Percentiles rank a stretch among this genome's conserved stretches.
phyloP scores from a whole-genome alignment of 1,140 invertebrate genomes.

The Brachionus sp. region DNA sequence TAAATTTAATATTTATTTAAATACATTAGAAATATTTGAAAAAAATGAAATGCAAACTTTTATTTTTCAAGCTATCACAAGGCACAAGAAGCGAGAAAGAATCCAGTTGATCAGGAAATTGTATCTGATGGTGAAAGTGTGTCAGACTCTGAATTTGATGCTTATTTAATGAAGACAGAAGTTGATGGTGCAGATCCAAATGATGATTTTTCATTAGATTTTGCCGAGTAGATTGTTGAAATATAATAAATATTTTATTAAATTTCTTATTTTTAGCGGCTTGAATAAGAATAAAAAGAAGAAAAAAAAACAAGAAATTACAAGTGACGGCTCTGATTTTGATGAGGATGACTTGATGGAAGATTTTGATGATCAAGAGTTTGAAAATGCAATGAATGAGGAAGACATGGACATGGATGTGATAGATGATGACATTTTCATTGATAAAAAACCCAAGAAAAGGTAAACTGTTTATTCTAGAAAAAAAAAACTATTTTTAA shows the following conservation, averaged over 20 bases:
- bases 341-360: slow-evolving; percentile 35
- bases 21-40: neutral
- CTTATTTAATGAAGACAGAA: slow-evolving; percentile 53
- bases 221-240: slow-evolving; percentile 51
- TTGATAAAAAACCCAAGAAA: slow-evolving; percentile 30
- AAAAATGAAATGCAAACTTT: too few relatives aligned
- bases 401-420: slow-evolving; percentile 2
- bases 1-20: slow-evolving; percentile 61
- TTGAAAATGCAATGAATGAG: slow-evolving; percentile 37
- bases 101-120: neutral
- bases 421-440: slow-evolving; percentile 2
- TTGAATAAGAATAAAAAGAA: slow-evolving; percentile 35
- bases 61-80: slow-evolving; percentile 54
- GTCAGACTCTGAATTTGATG: slow-evolving; percentile 78
- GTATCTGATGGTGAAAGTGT: slow-evolving; percentile 65
- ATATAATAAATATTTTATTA: neutral
- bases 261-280: neutral
- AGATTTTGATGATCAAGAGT: slow-evolving; percentile 32
- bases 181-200: slow-evolving; percentile 49
- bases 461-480: neutral
- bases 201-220: slow-evolving; percentile 49
- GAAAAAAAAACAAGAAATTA: slow-evolving; percentile 14
- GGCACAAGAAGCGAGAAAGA: slow-evolving; percentile 52
- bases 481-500: neutral
- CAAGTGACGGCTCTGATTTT: slow-evolving; percentile 8